Evolutionary conservation across 2,888 invertebrate species (phyloP).

Genomic region (Autographa pulchrina): DNA sequence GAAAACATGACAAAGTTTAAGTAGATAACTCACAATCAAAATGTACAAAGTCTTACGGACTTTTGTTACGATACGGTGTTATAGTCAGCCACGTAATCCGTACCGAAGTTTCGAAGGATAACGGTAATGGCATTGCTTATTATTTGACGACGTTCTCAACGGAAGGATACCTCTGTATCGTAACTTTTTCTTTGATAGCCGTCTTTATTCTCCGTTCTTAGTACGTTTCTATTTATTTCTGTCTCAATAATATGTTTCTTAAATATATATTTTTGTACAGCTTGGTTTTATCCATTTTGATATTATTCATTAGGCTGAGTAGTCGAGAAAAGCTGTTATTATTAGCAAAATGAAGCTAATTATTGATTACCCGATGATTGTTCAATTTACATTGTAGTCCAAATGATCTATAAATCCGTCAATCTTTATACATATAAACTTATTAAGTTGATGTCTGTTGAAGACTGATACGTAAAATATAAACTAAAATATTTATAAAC

Average conservation of each 20-base stretch:
- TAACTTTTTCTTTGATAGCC: slow-evolving; percentile 28
- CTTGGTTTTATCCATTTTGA: neutral
- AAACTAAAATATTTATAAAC: too few species aligned
- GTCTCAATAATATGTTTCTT: neutral
- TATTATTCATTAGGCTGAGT: too few species aligned
- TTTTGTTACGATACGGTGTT: slow-evolving; percentile 52
- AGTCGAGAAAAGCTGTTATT: too few species aligned
- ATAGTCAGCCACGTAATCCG: slow-evolving; percentile 47
- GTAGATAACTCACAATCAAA: neutral
- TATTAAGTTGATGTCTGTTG: too few species aligned
- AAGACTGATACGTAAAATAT: too few species aligned
- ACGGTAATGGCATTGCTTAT: slow-evolving; percentile 67
- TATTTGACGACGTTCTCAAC: slow-evolving; percentile 64
- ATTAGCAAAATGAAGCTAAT: too few species aligned
- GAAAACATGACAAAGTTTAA: neutral
- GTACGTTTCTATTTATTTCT: neutral
- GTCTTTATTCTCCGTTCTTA: neutral
- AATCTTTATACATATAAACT: too few species aligned
- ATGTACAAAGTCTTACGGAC: neutral
- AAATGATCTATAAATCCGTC: too few species aligned
- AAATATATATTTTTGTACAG: neutral
- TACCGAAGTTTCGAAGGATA: slow-evolving; percentile 56
- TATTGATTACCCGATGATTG: too few species aligned
- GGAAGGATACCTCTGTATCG: slow-evolving; percentile 39
- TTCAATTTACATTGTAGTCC: too few species aligned